Base-by-base conservation (phyloP, 2,888 invertebrate species). In the Agrochola circellaris region DNA sequence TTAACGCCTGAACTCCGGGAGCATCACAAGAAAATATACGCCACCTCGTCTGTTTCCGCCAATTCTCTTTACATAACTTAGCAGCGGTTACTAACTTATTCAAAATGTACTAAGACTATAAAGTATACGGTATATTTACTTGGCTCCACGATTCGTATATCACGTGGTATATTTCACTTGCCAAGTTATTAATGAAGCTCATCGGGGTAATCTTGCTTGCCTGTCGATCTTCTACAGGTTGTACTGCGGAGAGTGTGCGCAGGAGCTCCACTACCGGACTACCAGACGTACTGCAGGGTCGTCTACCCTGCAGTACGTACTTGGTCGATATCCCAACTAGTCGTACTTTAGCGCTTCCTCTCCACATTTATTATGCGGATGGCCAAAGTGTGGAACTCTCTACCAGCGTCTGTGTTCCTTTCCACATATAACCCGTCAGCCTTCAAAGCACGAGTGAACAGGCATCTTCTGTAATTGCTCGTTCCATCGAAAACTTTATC, bases 21-120 rank as follows among this genome's bases (percentile, higher is more conserved):
- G 42, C 26, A 81, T 54, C 42, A 30, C 58, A 54, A 54, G 81
- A 54, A 73, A 81, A 73, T 38, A 69, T 60, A 54, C 51, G 13
- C 72, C 58, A 68, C 0, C 17, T 60, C 30, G 51, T 42, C 48
- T 58, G 38, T 68, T 66, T 66, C 69, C 58, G 58, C 76, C 71
- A 71, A 61, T 80, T 79, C 54, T 56, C 81, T 56, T 74, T 73
- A 73, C 38, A 56, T 62, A 73, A 45, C 45, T 26, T 45, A 78
- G 38, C 56, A 62, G 34, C 15, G 15, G 34, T 62, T 81, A 48
- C 54, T 73, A 60, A 67, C 42, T 54, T 67, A 76, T 77, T 61
- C n/a, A 77, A 54, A 34, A 61, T 54, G 8, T 61, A 61, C 42
- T 45, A 61, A 20, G 30, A 60, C 42, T 79, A 48, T 79, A 69